A percentile compares a stretch with the other conserved stretches of the same genome.
These are phyloP conservation scores for Odontothrips loti DNA, from an alignment of 2,888 invertebrate genomes.

Conservation along the genomic window DNA sequence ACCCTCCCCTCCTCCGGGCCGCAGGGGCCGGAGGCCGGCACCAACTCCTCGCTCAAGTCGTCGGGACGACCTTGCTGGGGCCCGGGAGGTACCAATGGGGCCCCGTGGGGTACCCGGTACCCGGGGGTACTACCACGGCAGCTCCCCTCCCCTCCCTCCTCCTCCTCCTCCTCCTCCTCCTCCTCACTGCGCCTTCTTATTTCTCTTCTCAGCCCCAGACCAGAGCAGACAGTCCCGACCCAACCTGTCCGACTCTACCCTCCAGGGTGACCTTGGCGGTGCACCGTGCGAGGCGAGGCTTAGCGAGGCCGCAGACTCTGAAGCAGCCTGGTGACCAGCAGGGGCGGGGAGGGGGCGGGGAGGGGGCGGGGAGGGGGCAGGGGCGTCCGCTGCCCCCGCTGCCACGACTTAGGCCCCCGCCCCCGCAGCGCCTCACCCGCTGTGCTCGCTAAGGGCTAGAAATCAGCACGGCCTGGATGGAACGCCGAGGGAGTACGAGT, in stretches of 20 bases:
- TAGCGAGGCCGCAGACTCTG: neutral
- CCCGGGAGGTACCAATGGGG: neutral
- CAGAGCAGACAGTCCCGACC: too few relatives aligned
- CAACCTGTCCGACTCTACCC: too few relatives aligned
- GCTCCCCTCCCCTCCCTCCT: too few relatives aligned
- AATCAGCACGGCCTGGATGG: neutral
- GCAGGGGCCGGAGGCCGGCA: neutral
- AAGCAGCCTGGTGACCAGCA: too few relatives aligned
- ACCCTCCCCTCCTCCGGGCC: neutral
- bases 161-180: too few relatives aligned
- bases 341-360: neutral
- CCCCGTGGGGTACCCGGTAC: slow-evolving; percentile 6
- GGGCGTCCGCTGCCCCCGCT: neutral
- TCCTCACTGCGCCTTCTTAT: too few relatives aligned
- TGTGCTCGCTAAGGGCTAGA: neutral
- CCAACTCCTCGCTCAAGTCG: neutral
- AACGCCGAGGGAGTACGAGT: too few relatives aligned
- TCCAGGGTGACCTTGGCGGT: neutral
- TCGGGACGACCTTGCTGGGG: neutral
- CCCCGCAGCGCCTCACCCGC: neutral
- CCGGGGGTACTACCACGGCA: neutral
- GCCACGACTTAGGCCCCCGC: neutral
- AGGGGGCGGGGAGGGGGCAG: neutral
- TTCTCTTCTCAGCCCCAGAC: too few relatives aligned
- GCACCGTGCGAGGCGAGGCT: neutral